Conservation (phyloP, 2,113 vertebrate genomes). For the Excalfactoria chinensis region DNA sequence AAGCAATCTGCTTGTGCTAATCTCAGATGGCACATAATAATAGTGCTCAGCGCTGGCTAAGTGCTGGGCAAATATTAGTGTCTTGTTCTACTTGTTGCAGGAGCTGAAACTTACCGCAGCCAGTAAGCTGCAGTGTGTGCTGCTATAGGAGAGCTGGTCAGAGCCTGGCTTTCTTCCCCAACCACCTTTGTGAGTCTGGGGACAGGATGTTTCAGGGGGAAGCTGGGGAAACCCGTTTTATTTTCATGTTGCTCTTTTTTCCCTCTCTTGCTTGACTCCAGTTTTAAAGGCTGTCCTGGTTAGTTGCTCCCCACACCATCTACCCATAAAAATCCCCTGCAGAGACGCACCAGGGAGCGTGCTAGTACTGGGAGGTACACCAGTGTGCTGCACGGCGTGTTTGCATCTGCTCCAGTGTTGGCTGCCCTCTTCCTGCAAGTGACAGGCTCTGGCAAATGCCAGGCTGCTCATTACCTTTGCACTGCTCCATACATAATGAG, state of each 20-base stretch:
- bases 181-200: background rate
- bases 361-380: background rate
- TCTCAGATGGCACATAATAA: background rate
- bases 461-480: background rate
- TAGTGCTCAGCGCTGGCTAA: background rate
- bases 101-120: background rate
- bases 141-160: background rate
- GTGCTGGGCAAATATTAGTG: slow-evolving; percentile 44
- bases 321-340: background rate
- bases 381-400: background rate
- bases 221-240: background rate
- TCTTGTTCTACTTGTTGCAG: background rate
- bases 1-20: slow-evolving; percentile 31
- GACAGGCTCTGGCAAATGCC: background rate
- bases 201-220: background rate
- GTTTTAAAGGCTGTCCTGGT: background rate
- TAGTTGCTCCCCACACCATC: background rate
- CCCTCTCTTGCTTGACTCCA: background rate
- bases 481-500: background rate
- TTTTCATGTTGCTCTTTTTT: background rate
- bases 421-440: background rate
- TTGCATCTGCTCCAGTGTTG: background rate
- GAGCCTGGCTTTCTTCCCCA: background rate
- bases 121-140: background rate
- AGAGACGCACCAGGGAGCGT: background rate